phyloP scores from a whole-genome alignment of 1,140 invertebrate species.

The Zaprionus tsacasi region DNA sequence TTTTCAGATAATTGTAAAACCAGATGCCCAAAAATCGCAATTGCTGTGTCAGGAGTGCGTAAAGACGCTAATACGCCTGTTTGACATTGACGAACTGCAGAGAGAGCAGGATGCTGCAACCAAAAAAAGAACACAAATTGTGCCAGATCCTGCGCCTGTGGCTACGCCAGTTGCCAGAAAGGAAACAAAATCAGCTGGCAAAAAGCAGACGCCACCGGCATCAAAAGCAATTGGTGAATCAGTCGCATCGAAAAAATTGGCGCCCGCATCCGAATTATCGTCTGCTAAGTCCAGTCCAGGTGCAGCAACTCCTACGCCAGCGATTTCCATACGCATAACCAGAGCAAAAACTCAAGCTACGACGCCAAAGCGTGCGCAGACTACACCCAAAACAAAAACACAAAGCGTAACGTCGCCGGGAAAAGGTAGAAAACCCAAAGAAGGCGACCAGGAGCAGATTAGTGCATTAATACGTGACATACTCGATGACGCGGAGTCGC shows the following conservation, averaged over 20 bases:
- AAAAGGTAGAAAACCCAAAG: slow-evolving; percentile 15
- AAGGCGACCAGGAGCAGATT: slow-evolving; percentile 60
- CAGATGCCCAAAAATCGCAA: slow-evolving; percentile 35
- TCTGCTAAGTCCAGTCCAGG: background rate
- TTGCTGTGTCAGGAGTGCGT: slow-evolving; percentile 64
- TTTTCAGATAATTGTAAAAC: slow-evolving; percentile 54
- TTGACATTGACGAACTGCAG: slow-evolving; percentile 71
- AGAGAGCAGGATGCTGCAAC: slow-evolving; percentile 36
- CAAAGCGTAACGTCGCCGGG: background rate
- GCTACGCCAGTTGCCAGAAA: background rate
- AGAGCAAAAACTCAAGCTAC: background rate
- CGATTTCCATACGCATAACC: slow-evolving; percentile 8
- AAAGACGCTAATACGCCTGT: slow-evolving; percentile 61
- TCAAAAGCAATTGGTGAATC: background rate
- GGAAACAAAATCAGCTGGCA: background rate
- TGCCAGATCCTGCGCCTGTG: background rate
- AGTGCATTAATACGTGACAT: slow-evolving; percentile 59
- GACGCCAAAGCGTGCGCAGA: slow-evolving; percentile 9
- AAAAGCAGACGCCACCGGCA: background rate
- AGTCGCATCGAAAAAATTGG: background rate
- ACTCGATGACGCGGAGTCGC: slow-evolving; percentile 45
- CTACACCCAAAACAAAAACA: background rate
- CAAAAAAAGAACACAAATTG: background rate
- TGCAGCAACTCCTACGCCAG: background rate
- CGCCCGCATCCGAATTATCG: background rate